phyloP scores from a whole-genome alignment of 2,113 vertebrate species.

The Pan troglodytes region NHGRI_mPanTro3-v2.1_pri NC_072407.2:66357001-66357500 shows the following conservation, averaged over 20 bases:
- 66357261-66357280: neutral
- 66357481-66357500: rapidly evolving
- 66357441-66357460: neutral
- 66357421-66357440: neutral
- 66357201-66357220: neutral
- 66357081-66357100: neutral
- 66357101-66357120: neutral
- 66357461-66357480: rapidly evolving
- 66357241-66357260: neutral
- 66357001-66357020: neutral
- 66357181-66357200: neutral
- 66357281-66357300: rapidly evolving
- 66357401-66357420: neutral
- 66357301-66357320: neutral
- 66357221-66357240: neutral
- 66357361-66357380: neutral
- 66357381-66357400: neutral
- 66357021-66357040: neutral
- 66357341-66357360: neutral
- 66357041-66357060: neutral
- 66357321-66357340: neutral
- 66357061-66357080: neutral
- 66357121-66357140: neutral
- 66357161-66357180: neutral
- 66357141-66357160: neutral